phyloP scores from a whole-genome alignment of 2,888 invertebrate genomes.

The Anticlea derivata region DNA sequence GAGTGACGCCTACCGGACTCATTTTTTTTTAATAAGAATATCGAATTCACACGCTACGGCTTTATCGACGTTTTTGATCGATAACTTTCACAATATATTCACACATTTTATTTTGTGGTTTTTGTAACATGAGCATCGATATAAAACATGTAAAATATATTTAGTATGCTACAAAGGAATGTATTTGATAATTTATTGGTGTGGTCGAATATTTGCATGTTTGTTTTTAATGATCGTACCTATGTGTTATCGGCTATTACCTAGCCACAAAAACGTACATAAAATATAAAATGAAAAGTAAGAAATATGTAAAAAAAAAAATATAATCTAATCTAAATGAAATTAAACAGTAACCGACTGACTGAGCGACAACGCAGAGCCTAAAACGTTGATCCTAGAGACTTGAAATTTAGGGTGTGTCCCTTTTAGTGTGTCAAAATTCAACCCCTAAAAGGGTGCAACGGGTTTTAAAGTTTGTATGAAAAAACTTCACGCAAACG shows the following conservation, averaged over 20 bases:
- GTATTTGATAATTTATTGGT: slow-evolving; percentile 18
- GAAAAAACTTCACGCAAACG: too few relatives aligned
- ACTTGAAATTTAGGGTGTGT: too few relatives aligned
- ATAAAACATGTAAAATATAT: slow-evolving; percentile 22
- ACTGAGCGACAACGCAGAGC: too few relatives aligned
- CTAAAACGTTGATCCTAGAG: too few relatives aligned
- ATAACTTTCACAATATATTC: slow-evolving; percentile 52
- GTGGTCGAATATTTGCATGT: slow-evolving; percentile 15
- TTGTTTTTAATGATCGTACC: slow-evolving; percentile 4
- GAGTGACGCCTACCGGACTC: slow-evolving; percentile 39
- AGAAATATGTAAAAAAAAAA: too few relatives aligned
- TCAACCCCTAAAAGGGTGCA: too few relatives aligned
- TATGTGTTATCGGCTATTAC: neutral
- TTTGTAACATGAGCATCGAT: slow-evolving; percentile 27
- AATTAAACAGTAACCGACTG: too few relatives aligned
- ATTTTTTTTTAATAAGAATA: slow-evolving; percentile 44
- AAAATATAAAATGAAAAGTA: neutral
- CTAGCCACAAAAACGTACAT: neutral
- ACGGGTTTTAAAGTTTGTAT: too few relatives aligned
- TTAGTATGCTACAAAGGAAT: slow-evolving; percentile 9
- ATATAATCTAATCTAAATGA: too few relatives aligned
- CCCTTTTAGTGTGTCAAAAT: too few relatives aligned
- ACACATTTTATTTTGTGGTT: slow-evolving; percentile 36
- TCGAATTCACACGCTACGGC: slow-evolving; percentile 45
- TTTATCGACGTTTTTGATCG: slow-evolving; percentile 49